Conservation (phyloP, 2,888 invertebrate species). For the Sarcophaga rosellei region DNA sequence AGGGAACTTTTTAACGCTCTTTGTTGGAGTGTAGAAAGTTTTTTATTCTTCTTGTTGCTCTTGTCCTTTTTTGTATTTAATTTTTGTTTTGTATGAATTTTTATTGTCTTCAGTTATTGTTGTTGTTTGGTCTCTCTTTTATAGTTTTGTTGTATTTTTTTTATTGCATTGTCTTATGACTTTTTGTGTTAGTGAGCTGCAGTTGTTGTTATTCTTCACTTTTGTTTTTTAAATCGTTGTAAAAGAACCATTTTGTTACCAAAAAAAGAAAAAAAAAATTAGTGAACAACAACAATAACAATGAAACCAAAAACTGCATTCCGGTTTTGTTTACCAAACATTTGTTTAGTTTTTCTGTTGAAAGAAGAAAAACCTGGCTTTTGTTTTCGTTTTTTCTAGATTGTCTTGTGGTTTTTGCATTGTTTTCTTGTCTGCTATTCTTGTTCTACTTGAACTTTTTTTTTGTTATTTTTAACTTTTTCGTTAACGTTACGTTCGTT, state of each 20-base stretch:
- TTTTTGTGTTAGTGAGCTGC: slow-evolving; percentile 11
- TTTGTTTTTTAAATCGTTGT: background rate
- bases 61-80: too few species aligned
- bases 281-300: too few species aligned
- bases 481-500: too few species aligned
- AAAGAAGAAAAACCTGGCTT: background rate
- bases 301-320: background rate
- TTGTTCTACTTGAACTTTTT: background rate
- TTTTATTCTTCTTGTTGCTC: too few species aligned
- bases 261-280: too few species aligned
- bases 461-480: background rate
- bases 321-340: slow-evolving; percentile 9
- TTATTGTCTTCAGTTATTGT: too few species aligned
- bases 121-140: too few species aligned
- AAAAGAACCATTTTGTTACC: too few species aligned
- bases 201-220: background rate
- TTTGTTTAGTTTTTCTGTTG: slow-evolving; percentile 3
- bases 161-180: background rate
- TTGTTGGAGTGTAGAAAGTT: too few species aligned
- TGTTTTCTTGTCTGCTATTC: background rate
- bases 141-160: background rate
- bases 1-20: too few species aligned
- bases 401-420: slow-evolving; percentile 14
- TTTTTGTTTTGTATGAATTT: too few species aligned
- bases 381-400: background rate